These are phyloP conservation scores for Thymallus thymallus DNA, from an alignment of 2,113 vertebrate species.

Conservation along the genomic window DNA sequence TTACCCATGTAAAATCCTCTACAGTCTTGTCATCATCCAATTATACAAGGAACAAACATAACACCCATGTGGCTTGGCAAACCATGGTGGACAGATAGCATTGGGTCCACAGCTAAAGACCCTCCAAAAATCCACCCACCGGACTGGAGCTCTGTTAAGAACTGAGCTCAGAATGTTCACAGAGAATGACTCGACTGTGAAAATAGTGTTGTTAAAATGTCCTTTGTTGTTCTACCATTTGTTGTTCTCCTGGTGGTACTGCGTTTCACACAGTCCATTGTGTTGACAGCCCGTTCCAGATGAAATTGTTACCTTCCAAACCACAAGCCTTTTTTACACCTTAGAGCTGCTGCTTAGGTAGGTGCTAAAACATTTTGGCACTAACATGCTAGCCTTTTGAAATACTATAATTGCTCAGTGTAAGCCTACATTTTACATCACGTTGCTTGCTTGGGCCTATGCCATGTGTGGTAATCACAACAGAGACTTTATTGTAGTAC, in stretches of 20 bases:
- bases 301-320: no score
- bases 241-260: not conserved
- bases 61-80: not conserved
- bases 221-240: not conserved
- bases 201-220: not conserved
- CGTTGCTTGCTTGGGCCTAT: no score
- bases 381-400: no score
- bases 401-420: no score
- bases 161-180: not conserved
- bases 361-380: no score
- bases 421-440: no score
- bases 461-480: no score
- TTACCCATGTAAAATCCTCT: not conserved
- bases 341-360: no score
- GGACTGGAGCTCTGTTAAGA: not conserved
- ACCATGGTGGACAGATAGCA: not conserved
- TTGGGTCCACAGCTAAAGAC: not conserved
- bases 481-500: no score
- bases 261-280: not conserved
- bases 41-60: not conserved
- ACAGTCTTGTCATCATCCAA: not conserved
- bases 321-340: no score
- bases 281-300: not conserved
- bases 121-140: not conserved
- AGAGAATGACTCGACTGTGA: not conserved